Evolutionary conservation across 2,797 vertebrate genomes (phyloP).

Genomic region (Ataeniobius toweri): DNA sequence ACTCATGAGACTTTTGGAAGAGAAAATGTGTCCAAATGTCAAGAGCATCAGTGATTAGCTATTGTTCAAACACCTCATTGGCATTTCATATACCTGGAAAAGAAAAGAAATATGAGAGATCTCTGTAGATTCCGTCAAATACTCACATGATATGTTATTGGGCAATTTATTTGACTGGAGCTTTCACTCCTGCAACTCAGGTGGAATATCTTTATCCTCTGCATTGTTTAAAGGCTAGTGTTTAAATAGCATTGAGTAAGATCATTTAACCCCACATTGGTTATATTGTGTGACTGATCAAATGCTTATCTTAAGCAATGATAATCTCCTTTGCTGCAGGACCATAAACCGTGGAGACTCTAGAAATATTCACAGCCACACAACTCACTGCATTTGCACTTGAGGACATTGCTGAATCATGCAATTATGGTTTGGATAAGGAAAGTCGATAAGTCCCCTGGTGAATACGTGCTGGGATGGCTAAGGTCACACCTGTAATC

Average conservation of each 20-base stretch:
- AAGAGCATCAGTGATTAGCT: conserved; percentile 28
- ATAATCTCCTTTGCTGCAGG: conserved; percentile 31
- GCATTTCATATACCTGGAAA: conserved; percentile 23
- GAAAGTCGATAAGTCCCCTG: conserved; percentile 66
- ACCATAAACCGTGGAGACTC: conserved; percentile 23
- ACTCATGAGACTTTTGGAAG: conserved; percentile 28
- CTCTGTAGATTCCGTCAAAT: conserved; percentile 60
- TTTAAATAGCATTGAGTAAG: conserved; percentile 40
- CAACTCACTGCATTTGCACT: conserved; percentile 56
- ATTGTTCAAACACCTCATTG: conserved; percentile 17
- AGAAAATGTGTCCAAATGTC: conserved; percentile 42
- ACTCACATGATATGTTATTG: conserved; percentile 34
- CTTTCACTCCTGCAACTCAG: conserved; percentile 33
- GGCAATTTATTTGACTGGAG: conserved; percentile 44
- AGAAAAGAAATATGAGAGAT: conserved; percentile 19
- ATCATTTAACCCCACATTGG: conserved; percentile 45
- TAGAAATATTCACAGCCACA: conserved; percentile 57
- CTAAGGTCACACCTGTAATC: conserved; percentile 78
- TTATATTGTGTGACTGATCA: conserved; percentile 47
- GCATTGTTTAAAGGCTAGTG: conserved; percentile 51
- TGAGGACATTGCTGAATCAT: conserved; percentile 73
- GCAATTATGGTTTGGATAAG: conserved; percentile 70
- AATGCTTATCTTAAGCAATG: conserved; percentile 41
- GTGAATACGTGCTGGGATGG: conserved; percentile 44
- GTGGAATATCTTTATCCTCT: conserved; percentile 3